Evolutionary conservation across 2,888 invertebrate species (phyloP).

Genomic region (Scrobipalpa costella): DNA sequence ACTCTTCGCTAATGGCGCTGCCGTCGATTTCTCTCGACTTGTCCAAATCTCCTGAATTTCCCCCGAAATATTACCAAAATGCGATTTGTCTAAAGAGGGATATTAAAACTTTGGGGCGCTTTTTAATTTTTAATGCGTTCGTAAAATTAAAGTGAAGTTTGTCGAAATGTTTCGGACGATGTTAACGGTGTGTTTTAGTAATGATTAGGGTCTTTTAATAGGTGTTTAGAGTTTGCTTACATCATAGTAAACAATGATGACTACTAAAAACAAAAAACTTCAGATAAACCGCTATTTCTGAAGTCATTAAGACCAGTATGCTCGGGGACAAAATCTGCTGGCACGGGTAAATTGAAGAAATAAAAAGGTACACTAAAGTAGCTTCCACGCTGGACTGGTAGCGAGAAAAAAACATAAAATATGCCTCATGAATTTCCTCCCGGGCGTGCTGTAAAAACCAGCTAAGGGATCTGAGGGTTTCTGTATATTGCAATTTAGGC

Average conservation of each 20-base stretch:
- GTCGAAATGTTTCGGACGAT: conserved; percentile 36
- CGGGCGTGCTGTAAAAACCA: no score
- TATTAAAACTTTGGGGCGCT: conserved; percentile 51
- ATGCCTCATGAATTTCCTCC: no score
- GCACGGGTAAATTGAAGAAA: no score
- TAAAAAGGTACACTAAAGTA: no score
- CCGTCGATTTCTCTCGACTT: conserved; percentile 9
- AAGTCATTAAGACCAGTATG: no score
- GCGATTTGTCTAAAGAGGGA: conserved; percentile 32
- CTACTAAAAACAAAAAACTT: no score
- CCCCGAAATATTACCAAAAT: conserved; percentile 18
- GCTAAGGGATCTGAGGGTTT: no score
- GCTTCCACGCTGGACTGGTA: no score
- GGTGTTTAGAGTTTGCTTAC: conserved; percentile 1
- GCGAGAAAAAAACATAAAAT: no score
- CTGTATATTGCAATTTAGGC: no score
- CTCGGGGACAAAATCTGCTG: no score
- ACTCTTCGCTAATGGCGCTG: conserved; percentile 15
- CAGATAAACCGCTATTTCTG: no score
- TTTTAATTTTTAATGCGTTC: conserved; percentile 49
- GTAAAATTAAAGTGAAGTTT: conserved; percentile 31
- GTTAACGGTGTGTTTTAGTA: conserved; percentile 12
- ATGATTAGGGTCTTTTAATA: conserved; percentile 4
- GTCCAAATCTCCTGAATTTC: not conserved
- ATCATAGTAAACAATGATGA: not conserved